Evolutionary conservation across 2,113 vertebrate genomes (phyloP), one percentile per base, ranked within the genome.

Genomic region (Clarias gariepinus): DNA sequence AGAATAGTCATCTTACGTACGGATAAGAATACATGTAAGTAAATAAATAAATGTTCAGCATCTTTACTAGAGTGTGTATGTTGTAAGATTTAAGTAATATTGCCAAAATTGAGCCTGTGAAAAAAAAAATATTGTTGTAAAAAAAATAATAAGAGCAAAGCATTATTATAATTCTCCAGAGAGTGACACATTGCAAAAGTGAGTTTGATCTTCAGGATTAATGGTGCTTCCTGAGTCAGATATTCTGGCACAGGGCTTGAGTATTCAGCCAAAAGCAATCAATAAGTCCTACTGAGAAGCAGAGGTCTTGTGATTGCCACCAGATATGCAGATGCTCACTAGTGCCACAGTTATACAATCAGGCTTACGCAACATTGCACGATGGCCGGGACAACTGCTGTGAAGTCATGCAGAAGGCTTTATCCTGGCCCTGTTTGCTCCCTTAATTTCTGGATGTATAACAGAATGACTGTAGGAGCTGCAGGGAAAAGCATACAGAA

Each of bases 261-360:
- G 55, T 73, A 73, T 47, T 80, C 9, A 41, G 57, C 82, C 80
- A 83, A 87, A 63, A 89, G 71, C n/a, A 89, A 83, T 91, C 84
- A 77, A 82, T 86, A 64, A 58, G 23, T 92, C 86, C 83, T 88
- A 90, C 89, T 88, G 18, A 83, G 52, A 92, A 89, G 69, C 88
- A 90, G 58, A n/a, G 25, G 28, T 28, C 77, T 66, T 63, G 36
- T 52, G 30, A 74, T 28, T 69, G 60, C 76, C 86, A 86, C 81
- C 68, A 53, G 66, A 84, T 41, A 74, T 80, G 81, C 78, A 74
- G 13, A 71, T 25, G 87, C 82, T 86, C 15, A 69, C 64, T n/a
- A 6, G 2, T 84, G 78, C 79, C 78, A 88, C 66, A 52, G 25
- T 81, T 76, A 89, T 81, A 88, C 82, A 93, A 90, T 78, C 9